A percentile compares a stretch with the other conserved stretches of the same genome.
Conservation (phyloP, 2,113 vertebrate genomes). For the Dicaeum eximium region DNA sequence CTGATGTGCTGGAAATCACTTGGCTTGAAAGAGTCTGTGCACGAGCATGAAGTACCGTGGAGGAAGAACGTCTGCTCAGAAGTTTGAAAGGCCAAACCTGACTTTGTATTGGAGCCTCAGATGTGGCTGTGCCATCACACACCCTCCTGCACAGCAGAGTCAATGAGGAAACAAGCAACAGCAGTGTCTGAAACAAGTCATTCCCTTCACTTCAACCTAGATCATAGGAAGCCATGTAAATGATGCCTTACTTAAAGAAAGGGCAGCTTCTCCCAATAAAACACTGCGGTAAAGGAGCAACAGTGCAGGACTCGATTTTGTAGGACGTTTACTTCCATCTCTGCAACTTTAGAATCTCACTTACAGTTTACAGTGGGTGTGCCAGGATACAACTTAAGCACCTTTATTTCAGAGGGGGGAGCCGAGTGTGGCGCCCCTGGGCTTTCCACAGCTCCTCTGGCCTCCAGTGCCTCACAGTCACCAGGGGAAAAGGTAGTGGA, state of each 20-base stretch:
- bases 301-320: neutral
- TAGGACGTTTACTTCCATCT: neutral
- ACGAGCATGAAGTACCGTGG: neutral
- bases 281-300: neutral
- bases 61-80: neutral
- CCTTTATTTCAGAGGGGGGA: neutral
- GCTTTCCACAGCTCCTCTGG: neutral
- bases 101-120: neutral
- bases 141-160: neutral
- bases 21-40: neutral
- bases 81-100: neutral
- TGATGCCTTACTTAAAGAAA: constrained; percentile 37
- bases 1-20: neutral
- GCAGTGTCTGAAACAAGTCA: neutral
- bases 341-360: neutral
- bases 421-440: neutral
- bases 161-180: neutral
- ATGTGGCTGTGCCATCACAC: neutral
- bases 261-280: neutral
- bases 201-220: neutral
- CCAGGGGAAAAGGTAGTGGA: neutral
- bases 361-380: neutral
- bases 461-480: neutral
- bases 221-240: constrained; percentile 19
- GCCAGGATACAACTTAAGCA: neutral